Conservation (phyloP, 2,888 invertebrate species). For the Trileptium ribeirensis region DNA sequence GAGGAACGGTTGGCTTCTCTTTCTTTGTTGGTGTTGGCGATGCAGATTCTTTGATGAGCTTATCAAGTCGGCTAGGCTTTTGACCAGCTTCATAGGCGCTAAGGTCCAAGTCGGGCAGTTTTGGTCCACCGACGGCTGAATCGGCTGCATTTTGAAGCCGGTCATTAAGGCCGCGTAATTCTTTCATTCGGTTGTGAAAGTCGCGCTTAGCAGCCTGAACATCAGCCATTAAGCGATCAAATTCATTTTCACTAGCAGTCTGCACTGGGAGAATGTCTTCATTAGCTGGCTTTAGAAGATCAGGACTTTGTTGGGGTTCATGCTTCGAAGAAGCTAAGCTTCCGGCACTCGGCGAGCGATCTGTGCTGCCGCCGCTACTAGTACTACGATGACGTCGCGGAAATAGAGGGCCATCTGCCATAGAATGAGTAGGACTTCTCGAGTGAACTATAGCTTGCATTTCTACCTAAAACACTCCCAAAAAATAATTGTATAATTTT, state of each 20-base stretch:
- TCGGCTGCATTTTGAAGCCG: conserved; percentile 14
- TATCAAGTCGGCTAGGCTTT: neutral
- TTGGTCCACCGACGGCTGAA: neutral
- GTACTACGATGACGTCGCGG: neutral
- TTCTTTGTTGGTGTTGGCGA: neutral
- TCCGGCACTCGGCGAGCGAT: neutral
- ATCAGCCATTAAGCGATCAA: conserved; percentile 39
- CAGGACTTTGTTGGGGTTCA: neutral
- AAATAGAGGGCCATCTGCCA: neutral
- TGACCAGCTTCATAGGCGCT: neutral
- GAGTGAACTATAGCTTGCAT: neutral
- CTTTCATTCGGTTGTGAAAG: conserved; percentile 12
- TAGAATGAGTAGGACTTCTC: neutral
- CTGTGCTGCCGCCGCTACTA: neutral
- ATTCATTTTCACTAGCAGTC: conserved; percentile 27
- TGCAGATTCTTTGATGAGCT: neutral
- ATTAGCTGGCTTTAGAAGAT: neutral
- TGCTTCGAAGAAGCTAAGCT: neutral
- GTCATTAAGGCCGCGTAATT: conserved; percentile 1
- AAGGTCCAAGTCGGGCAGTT: neutral
- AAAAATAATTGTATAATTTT: too few species aligned
- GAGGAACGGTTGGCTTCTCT: too few species aligned
- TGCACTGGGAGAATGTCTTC: neutral
- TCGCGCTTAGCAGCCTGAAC: conserved; percentile 35
- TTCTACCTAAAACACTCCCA: neutral